Evolutionary conservation across 1,140 invertebrate species (phyloP), one percentile per base, ranked within the genome.

Genomic region (Euglossa dilemma): DNA sequence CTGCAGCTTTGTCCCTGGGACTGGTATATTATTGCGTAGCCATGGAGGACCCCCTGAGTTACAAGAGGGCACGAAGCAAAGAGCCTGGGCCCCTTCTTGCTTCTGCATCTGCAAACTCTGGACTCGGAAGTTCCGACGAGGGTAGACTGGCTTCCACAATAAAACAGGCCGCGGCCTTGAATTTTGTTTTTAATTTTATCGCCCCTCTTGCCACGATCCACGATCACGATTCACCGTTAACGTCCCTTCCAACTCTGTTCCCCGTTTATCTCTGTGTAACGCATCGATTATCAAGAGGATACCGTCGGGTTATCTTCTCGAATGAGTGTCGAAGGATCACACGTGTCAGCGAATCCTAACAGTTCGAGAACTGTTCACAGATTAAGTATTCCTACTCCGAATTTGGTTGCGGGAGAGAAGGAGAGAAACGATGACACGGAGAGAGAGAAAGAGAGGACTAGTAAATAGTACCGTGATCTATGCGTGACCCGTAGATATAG

Each of bases 1-100:
- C 84, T 91, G 81, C 85, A 92, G 69, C 89, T 91, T 93, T 93
- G 91, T 93, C 91, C 92, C 88, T 90, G 92, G 86, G 80, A 87
- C 87, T 93, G 90, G 90, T 90, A 90, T 90, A 92, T 92, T 91
- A 91, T 93, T 90, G 87, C 87, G 78, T 84, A 85, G 85, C 88
- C 80, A 88, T 87, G 83, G 86, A 88, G 83, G 73, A 79, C 85
- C 80, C 82, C 66, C 67, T 67, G 59, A 86, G 67, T 71, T 83
- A 79, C 47, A 50, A 81, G 72, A 87, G 70, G 28, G 54, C 71
- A 36, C 28, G 43, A 85, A 66, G 57, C 61, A 85, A 74, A 64
- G 28, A 20, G 57, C 25, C 57, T 75, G 59, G 56, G 64, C 20
- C 59, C 57, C 36, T 87, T 78, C 59, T 77, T 54, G 56, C 28